A percentile compares a stretch with the other conserved stretches of the same genome.
Conservation (phyloP, 2,888 invertebrate species). For the Bimastos eiseni region DNA sequence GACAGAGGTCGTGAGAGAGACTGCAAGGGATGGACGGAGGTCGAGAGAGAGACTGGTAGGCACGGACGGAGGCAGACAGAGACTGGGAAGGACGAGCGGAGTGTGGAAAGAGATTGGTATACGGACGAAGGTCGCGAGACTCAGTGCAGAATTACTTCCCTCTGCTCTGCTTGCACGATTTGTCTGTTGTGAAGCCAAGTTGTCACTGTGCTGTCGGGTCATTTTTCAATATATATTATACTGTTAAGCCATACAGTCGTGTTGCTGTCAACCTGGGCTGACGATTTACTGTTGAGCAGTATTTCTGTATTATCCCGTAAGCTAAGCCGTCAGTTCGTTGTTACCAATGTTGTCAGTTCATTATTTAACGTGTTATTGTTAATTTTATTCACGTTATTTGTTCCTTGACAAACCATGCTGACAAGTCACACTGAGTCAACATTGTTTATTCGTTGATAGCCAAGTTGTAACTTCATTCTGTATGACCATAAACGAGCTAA, state of each 20-base stretch:
- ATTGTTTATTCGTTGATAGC: neutral
- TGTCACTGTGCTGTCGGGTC: neutral
- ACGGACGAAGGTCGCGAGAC: neutral
- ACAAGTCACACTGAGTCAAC: neutral
- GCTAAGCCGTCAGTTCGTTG: neutral
- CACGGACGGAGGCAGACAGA: too few species aligned
- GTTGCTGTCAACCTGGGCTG: neutral
- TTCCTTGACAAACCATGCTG: neutral
- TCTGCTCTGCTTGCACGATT: neutral
- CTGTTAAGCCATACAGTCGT: neutral
- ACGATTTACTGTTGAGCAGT: neutral
- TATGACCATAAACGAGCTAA: too few species aligned
- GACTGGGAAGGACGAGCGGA: too few species aligned
- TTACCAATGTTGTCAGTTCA: neutral
- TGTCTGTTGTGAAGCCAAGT: neutral
- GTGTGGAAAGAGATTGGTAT: too few species aligned
- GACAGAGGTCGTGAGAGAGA: too few species aligned
- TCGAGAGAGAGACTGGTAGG: too few species aligned
- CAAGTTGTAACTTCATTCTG: neutral
- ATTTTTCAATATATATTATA: neutral
- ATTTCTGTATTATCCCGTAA: neutral
- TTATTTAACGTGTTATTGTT: neutral
- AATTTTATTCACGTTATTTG: neutral
- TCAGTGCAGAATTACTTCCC: neutral
- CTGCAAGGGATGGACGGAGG: too few species aligned